phyloP scores from a whole-genome alignment of 2,113 vertebrate species.

The Cnemophilus loriae region DNA sequence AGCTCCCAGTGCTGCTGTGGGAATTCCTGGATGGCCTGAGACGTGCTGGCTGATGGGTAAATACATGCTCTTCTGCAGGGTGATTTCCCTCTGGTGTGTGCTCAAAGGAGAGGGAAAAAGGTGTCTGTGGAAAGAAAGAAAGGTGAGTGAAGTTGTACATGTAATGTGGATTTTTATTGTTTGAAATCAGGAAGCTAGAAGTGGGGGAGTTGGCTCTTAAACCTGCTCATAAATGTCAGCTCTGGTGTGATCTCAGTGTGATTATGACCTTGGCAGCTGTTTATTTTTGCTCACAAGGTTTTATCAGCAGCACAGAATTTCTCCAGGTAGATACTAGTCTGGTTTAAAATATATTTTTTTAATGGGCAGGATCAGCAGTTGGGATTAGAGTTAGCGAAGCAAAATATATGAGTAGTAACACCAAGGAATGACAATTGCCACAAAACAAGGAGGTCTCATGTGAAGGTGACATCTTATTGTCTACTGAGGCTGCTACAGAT shows the following conservation, averaged over 20 bases:
- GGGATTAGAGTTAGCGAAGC: neutral
- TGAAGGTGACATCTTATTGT: neutral
- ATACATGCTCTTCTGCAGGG: neutral
- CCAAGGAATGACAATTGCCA: neutral
- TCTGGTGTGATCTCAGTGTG: neutral
- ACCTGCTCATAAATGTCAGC: neutral
- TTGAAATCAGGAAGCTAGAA: neutral
- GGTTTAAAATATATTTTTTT: neutral
- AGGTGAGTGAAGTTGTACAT: neutral
- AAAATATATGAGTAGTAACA: neutral
- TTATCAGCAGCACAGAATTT: neutral
- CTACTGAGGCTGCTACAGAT: neutral
- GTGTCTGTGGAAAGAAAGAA: neutral
- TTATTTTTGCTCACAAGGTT: neutral
- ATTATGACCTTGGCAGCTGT: neutral
- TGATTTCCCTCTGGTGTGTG: neutral
- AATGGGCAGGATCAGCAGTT: neutral
- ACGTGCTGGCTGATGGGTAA: neutral
- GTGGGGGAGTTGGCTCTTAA: neutral
- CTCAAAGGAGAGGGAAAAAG: neutral
- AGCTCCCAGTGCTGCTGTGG: neutral
- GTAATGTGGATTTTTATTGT: neutral
- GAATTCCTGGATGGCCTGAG: neutral
- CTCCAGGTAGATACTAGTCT: neutral
- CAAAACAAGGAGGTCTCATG: neutral